A percentile compares a stretch with the other conserved stretches of the same genome.
Conservation (phyloP, 2,888 invertebrate genomes). For the Phyllotreta striolata region DNA sequence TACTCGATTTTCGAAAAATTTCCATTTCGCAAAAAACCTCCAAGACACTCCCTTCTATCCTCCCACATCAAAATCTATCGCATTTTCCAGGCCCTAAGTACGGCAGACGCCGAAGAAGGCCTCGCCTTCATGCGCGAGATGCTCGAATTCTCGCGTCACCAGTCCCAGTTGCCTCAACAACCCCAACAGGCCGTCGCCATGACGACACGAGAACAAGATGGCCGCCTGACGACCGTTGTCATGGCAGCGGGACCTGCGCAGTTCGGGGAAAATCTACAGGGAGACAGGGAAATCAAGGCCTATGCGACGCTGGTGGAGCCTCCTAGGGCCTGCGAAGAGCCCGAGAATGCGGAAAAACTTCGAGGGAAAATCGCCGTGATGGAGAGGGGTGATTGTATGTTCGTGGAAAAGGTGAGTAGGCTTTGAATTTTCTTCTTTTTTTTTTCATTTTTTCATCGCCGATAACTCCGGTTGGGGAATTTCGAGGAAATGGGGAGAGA, state of each 20-base stretch:
- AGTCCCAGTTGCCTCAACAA: slow-evolving; percentile 67
- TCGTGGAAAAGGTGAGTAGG: slow-evolving; percentile 81
- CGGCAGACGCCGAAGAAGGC: slow-evolving; percentile 91
- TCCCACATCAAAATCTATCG: background rate
- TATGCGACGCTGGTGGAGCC: slow-evolving; percentile 74
- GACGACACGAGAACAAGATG: slow-evolving; percentile 57
- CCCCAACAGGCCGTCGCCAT: slow-evolving; percentile 64
- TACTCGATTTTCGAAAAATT: background rate
- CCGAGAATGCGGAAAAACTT: slow-evolving; percentile 68
- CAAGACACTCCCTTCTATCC: background rate
- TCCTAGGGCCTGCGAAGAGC: slow-evolving; percentile 69
- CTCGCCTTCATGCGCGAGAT: slow-evolving; percentile 96
- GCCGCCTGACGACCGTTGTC: slow-evolving; percentile 50
- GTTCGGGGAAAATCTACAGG: slow-evolving; percentile 81
- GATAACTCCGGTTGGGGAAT: background rate
- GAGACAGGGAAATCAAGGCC: slow-evolving; percentile 71
- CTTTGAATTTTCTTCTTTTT: no score
- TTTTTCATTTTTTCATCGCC: slow-evolving; percentile 1
- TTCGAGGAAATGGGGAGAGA: no score
- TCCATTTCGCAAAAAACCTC: background rate
- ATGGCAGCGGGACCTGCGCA: slow-evolving; percentile 88
- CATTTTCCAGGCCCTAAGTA: slow-evolving; percentile 76
- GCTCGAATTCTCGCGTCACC: slow-evolving; percentile 85
- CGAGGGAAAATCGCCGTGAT: slow-evolving; percentile 83
- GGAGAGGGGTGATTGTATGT: slow-evolving; percentile 93